Percentiles rank a stretch among this genome's conserved stretches.
Conservation (phyloP, 1,140 invertebrate species). For the Microplitis demolitor region DNA sequence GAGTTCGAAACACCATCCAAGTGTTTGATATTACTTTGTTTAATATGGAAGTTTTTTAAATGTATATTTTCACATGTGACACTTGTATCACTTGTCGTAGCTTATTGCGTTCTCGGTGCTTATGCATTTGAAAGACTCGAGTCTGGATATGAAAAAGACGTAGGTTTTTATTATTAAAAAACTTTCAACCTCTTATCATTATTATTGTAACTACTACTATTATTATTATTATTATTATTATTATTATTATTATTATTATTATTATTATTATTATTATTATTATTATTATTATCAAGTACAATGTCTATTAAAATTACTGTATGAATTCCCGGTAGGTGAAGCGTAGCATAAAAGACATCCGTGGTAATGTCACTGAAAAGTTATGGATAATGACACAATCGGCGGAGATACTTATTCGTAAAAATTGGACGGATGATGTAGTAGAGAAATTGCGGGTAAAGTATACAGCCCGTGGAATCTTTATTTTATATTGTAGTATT, state of each 20-base stretch:
- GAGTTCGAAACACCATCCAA: conserved; percentile 44
- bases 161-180: conserved; percentile 45
- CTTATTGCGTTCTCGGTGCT: conserved; percentile 87
- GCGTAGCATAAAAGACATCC: conserved; percentile 73
- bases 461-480: neutral
- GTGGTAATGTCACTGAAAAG: conserved; percentile 75
- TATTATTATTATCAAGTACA: no score
- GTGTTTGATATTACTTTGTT: conserved; percentile 64
- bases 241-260: no score
- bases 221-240: no score
- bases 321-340: conserved; percentile 69
- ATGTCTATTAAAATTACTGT: neutral
- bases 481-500: conserved; percentile 4
- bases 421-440: conserved; percentile 73
- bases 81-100: conserved; percentile 82
- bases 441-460: conserved; percentile 65
- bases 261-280: no score
- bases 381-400: conserved; percentile 80
- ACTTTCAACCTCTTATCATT: neutral
- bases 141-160: conserved; percentile 74
- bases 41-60: conserved; percentile 79
- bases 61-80: conserved; percentile 86
- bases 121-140: conserved; percentile 85
- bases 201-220: no score
- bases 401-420: conserved; percentile 67